A percentile compares a stretch with the other conserved stretches of the same genome.
Conservation (phyloP, 1,140 invertebrate species). For the Danaus melanippus region DNA sequence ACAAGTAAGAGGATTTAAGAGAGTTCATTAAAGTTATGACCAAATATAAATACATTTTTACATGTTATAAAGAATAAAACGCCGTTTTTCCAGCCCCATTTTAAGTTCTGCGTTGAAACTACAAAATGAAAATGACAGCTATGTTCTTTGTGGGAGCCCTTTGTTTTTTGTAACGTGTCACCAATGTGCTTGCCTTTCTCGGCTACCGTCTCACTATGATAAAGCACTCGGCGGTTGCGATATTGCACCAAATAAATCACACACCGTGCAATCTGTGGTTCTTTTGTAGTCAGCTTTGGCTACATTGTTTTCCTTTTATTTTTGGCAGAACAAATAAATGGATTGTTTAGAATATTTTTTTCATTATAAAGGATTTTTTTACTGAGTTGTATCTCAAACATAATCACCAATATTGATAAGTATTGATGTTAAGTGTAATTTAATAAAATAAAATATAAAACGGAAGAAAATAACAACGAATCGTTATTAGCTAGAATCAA, state of each 20-base stretch:
- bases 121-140: constrained; percentile 48
- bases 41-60: too few relatives aligned
- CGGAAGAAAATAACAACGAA: too few relatives aligned
- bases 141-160: constrained; percentile 35
- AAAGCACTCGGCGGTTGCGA: constrained; percentile 21
- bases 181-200: constrained; percentile 9
- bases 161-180: constrained; percentile 22
- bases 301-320: constrained; percentile 20
- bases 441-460: too few relatives aligned
- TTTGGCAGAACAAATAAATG: constrained; percentile 16
- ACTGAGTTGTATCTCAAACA: too few relatives aligned
- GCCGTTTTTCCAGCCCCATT: constrained; percentile 24
- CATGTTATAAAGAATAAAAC: constrained; percentile 6
- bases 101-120: constrained; percentile 27
- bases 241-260: constrained; percentile 29
- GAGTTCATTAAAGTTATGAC: too few relatives aligned
- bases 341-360: constrained; percentile 13
- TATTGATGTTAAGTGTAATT: too few relatives aligned
- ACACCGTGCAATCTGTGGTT: constrained; percentile 23
- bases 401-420: too few relatives aligned
- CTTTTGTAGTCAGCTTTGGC: constrained; percentile 23
- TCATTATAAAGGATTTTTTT: too few relatives aligned
- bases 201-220: constrained; percentile 18
- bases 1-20: too few relatives aligned
- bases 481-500: too few relatives aligned